These are phyloP conservation scores for Babyrousa celebensis DNA, from an alignment of 2,797 vertebrate species.

Conservation along the genomic window DNA sequence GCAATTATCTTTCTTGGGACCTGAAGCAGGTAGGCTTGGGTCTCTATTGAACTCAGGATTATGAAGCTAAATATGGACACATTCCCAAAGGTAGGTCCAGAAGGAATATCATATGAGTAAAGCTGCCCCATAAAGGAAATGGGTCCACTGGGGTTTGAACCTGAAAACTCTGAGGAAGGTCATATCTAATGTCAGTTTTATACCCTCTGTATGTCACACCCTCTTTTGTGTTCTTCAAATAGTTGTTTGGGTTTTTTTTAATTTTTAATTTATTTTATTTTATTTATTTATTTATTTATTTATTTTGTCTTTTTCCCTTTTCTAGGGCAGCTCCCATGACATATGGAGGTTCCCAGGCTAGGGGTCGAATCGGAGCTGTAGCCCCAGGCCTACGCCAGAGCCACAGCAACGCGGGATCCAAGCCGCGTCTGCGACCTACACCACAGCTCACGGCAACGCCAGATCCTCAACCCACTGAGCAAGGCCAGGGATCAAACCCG, in stretches of 20 bases:
- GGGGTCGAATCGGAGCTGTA: too few relatives aligned
- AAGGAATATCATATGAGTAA: neutral
- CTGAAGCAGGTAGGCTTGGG: neutral
- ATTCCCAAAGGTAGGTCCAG: constrained; percentile 3
- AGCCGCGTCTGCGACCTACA: too few relatives aligned
- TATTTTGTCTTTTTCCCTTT: too few relatives aligned
- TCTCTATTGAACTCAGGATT: neutral
- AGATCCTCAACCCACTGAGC: too few relatives aligned
- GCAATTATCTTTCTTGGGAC: neutral
- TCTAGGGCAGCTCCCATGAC: too few relatives aligned
- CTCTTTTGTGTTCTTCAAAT: neutral
- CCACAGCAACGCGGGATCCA: too few relatives aligned
- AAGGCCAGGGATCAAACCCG: too few relatives aligned
- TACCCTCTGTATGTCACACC: neutral
- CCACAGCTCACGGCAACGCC: too few relatives aligned
- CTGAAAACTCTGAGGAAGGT: neutral
- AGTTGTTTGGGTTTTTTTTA: neutral
- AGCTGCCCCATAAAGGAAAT: neutral
- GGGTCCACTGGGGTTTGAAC: neutral
- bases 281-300: too few relatives aligned
- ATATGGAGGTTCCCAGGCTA: too few relatives aligned
- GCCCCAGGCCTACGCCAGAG: too few relatives aligned
- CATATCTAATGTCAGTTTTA: neutral
- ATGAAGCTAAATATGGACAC: neutral
- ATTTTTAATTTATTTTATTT: too few relatives aligned